Base-by-base conservation (phyloP, 2,888 invertebrate genomes). In the Cremastinae sp. region DNA sequence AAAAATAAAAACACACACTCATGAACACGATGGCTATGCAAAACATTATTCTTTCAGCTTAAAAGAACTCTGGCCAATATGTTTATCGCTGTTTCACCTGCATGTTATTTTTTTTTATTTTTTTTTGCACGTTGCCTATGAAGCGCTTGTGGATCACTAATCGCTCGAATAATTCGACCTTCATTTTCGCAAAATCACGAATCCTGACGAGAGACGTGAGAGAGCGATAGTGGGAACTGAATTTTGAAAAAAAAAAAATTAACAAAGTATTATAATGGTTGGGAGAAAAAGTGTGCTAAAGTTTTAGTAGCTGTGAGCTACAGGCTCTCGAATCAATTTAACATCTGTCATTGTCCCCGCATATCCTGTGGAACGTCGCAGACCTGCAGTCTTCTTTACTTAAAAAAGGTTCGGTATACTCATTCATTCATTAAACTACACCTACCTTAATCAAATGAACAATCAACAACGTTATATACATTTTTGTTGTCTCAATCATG, bases 351-450 rank as follows among this genome's bases (percentile, higher is more conserved):
- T 86, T 86, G 75, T 85, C 83, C 84, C 81, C 83, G 83, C 85
- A 65, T 65, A 85, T 84, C 85, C 82, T 82, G 84, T 86, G 86
- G 86, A 86, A 85, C 83, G 79, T 82, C 82, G 83, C 88, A 91
- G 90, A 90, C 90, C 84, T 90, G 90, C 89, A 90, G 90, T 87
- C 87, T 90, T 82, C 88, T 90, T 83, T 88, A 90, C 86, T 86
- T 90, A 83, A 90, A 90, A 90, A 90, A 90, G 90, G 90, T 90
- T 87, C 86, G 83, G 83, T 86, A 85, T 85, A 81, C 64, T 80
- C 78, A 79, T 76, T 79, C 78, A 77, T 73, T 78, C 76, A 80
- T 78, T 79, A 72, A 74, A 75, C 59, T 74, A 68, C 66, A 71
- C 71, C 54, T 69, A 72, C 74, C 22, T 69, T 69, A 53, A 76